Evolutionary conservation across 2,888 invertebrate genomes (phyloP), one percentile per base, ranked within the genome.

Genomic region (Muschampia plurimacula): DNA sequence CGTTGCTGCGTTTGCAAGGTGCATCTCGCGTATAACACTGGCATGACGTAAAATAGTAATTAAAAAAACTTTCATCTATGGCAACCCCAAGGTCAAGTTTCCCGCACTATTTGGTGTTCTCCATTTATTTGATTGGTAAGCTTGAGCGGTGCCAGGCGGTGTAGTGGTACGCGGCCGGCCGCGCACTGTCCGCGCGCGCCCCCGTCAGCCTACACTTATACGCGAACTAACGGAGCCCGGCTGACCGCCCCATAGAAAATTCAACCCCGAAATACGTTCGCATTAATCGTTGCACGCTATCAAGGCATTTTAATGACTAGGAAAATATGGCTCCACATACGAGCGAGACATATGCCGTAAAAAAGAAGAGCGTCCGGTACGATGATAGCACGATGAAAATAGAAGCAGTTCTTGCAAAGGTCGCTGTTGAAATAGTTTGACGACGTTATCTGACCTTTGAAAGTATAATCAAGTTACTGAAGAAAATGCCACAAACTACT

Each of bases 151-250:
- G 85, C 86, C 91, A 89, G 90, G 86, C 91, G 82, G 91, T 88
- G 90, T 89, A 87, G 86, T 86, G 86, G 86, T 86, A 88, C 89
- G 86, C 92, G 89, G 89, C 89, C 89, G 90, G 86, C 86, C 89
- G 91, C 86, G 85, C 86, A 93, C 93, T 93, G 93, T 86, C 91
- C 92, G 88, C 83, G 83, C 86, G 86, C 81, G 76, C 84, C 81
- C 82, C 77, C 81, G 81, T 77, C 86, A 78, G 81, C 88, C 88
- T 78, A 84, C 89, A 87, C 91, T 90, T 92, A 92, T 91, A 92
- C 85, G 77, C 81, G 79, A 72, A 83, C 80, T 85, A 85, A 85
- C 87, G 84, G 84, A 83, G 82, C 78, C 81, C 77, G 81, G 77
- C 81, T 87, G 88, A 84, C 90, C 89, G 87, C 89, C 90, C 90